A percentile compares a stretch with the other conserved stretches of the same genome.
These are phyloP conservation scores for Pegoplata infirma DNA, from an alignment of 2,888 invertebrate species.

Conservation along the genomic window DNA sequence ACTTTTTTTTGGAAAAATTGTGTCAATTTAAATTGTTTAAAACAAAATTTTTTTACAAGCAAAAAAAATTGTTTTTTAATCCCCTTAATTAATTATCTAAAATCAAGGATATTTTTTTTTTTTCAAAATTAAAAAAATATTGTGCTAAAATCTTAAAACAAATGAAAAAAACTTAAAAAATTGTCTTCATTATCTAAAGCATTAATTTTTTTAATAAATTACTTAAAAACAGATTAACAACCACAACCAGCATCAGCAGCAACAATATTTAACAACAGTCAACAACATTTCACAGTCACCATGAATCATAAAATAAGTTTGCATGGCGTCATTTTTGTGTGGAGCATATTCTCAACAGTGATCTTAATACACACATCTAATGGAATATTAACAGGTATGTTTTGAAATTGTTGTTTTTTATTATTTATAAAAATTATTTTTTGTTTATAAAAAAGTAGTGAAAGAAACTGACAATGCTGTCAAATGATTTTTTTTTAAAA, in stretches of 20 bases:
- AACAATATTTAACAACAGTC: neutral
- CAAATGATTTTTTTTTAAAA: neutral
- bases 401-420: too few relatives aligned
- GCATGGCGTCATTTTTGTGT: constrained; percentile 49
- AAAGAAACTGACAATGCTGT: neutral
- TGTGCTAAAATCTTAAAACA: neutral
- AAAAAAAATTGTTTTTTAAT: neutral
- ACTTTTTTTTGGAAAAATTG: too few relatives aligned
- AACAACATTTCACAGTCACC: neutral
- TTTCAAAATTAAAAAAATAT: neutral
- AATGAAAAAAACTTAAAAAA: neutral
- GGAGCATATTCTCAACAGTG: constrained; percentile 26
- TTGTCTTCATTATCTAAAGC: neutral
- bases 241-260: neutral
- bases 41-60: neutral
- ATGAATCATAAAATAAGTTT: constrained; percentile 45
- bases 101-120: neutral
- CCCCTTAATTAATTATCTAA: neutral
- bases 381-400: constrained; percentile 56
- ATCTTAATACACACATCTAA: constrained; percentile 6
- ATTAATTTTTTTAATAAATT: neutral
- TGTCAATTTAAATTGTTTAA: too few relatives aligned
- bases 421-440: too few relatives aligned
- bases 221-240: neutral
- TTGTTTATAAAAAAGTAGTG: neutral